Percentiles rank a stretch among this genome's conserved stretches.
Conservation (phyloP, 2,888 invertebrate species). For the Steinernema scapterisci region DNA sequence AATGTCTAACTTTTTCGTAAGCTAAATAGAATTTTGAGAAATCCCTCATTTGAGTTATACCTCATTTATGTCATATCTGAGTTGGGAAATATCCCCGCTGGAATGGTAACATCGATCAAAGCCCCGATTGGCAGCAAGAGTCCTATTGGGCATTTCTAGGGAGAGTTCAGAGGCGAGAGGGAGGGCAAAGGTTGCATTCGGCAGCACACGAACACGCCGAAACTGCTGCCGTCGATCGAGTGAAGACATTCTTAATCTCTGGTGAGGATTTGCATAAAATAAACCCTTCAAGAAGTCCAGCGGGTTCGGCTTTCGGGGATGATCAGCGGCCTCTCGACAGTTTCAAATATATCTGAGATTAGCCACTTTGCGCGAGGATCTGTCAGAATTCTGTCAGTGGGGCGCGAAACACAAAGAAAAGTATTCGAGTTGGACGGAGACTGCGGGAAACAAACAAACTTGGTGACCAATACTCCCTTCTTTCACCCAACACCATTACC, state of each 20-base stretch:
- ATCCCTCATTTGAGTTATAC: neutral
- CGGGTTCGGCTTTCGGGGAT: no score
- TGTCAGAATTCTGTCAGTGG: constrained; percentile 24
- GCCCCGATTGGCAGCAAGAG: neutral
- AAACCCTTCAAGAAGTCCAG: no score
- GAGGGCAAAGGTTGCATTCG: neutral
- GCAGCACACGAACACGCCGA: neutral
- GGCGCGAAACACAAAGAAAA: constrained; percentile 24
- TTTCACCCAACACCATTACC: neutral
- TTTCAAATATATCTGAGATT: constrained; percentile 5
- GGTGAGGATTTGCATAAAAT: constrained; percentile 6
- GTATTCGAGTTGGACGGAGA: neutral
- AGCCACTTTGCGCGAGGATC: neutral
- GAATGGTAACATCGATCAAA: neutral
- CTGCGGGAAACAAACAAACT: constrained; percentile 2
- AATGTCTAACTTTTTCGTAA: neutral
- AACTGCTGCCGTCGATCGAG: constrained; percentile 23
- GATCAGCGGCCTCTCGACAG: neutral
- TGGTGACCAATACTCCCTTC: neutral
- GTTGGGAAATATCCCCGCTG: neutral
- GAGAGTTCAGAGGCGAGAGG: neutral
- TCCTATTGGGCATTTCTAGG: neutral
- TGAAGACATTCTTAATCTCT: neutral
- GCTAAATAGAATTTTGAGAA: neutral
- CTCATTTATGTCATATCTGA: neutral